phyloP scores from a whole-genome alignment of 2,113 vertebrate genomes.

The Tricholaema leucomelas region DNA sequence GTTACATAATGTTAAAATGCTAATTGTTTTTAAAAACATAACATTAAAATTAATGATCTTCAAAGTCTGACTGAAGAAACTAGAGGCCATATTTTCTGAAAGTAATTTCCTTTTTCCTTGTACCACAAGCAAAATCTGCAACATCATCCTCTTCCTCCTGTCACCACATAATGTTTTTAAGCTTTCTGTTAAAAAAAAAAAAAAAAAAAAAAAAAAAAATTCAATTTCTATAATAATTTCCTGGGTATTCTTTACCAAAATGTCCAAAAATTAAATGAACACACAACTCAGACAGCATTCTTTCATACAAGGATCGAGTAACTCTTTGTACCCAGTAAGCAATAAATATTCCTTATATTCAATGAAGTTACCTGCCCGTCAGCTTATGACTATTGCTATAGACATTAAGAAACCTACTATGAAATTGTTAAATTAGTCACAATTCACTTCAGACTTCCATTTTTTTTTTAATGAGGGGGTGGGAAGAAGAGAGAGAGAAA shows the following conservation, averaged over 20 bases:
- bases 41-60: slow-evolving; percentile 9
- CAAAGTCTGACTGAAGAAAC: neutral
- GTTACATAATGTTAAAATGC: slow-evolving; percentile 1
- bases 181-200: neutral
- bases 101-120: neutral
- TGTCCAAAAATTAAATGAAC: neutral
- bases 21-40: neutral
- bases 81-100: neutral
- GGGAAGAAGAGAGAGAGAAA: neutral
- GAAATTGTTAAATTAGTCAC: no score
- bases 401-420: neutral
- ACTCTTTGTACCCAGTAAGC: neutral
- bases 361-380: neutral
- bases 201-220: neutral
- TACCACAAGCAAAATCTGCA: neutral
- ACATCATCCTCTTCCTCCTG: neutral
- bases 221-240: neutral
- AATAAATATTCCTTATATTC: neutral
- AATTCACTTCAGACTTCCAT: no score
- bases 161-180: neutral
- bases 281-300: neutral
- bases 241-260: neutral
- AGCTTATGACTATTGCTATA: neutral
- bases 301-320: neutral
- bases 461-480: no score